Evolutionary conservation across 2,888 invertebrate genomes (phyloP), one percentile per base, ranked within the genome.

Genomic region (Tillus elongatus): DNA sequence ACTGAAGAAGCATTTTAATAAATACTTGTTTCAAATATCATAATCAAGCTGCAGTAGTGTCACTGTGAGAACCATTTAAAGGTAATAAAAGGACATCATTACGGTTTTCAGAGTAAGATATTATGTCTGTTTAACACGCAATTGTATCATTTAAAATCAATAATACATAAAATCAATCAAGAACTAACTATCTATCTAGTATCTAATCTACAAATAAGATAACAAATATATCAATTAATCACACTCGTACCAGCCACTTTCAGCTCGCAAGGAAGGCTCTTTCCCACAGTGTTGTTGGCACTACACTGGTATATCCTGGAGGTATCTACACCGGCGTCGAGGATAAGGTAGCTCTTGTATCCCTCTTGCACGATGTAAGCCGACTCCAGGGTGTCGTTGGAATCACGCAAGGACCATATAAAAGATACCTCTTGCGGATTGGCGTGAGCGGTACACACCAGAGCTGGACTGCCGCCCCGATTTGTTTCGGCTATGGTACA

Each of bases 281-380:
- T 45, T 35, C 90, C 91, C 9, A 89, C 84, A 3, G 79, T 72
- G 68, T 92, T 92, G 63, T 84, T 88, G 13, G 86, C 89, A 51
- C 76, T 73, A 63, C 92, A 92, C 38, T 82, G 73, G 64, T 91
- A 92, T 3, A 85, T 89, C 40, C 89, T 73, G 50, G 72, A 71
- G 51, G 75, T 75, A 52, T 77, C 77, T 26, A 73, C 68, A 35
- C 70, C 67, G 4, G 72, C 68, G 51, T 78, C 77, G 42, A 82
- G 67, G 15, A 73, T 68, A 42, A 90, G 73, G 61, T 73, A 75
- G 52, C 76, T 75, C 47, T 70, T 69, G 30, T 72, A 62, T 2
- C 70, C 70, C 36, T 70, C 67, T 39, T 69, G 68, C 28, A 64
- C 60, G 36, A 72, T 70, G 44, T 78, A 75, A 47, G 77, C 75